Evolutionary conservation across 2,888 invertebrate species (phyloP).

Genomic region (Andrena chrysosceles): DNA sequence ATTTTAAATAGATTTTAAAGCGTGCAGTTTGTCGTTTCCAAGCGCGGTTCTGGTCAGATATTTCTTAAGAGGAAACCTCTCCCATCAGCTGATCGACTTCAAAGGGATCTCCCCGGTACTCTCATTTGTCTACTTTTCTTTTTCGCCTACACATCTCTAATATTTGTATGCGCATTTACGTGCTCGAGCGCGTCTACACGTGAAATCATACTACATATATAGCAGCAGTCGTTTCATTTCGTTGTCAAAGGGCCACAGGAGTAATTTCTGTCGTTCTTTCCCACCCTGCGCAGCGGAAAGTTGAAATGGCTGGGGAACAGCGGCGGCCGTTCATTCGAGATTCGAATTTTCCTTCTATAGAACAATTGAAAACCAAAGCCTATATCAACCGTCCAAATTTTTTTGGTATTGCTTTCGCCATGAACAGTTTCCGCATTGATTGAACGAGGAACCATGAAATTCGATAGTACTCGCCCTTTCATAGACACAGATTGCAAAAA

Average conservation of each 20-base stretch:
- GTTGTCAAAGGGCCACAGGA: neutral
- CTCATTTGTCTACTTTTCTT: constrained; percentile 37
- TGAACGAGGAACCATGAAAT: neutral
- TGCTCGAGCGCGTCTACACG: neutral
- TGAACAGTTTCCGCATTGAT: neutral
- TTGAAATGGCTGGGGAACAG: constrained; percentile 2
- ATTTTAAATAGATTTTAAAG: neutral
- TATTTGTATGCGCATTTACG: constrained; percentile 16
- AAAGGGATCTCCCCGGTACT: constrained; percentile 38
- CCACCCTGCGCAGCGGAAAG: neutral
- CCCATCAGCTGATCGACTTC: constrained; percentile 43
- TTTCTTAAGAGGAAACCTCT: constrained; percentile 35
- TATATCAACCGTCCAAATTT: neutral
- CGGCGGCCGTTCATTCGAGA: neutral
- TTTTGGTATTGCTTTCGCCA: neutral
- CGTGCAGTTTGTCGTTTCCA: neutral
- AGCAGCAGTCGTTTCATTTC: constrained; percentile 21
- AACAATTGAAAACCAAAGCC: neutral
- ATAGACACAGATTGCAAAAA: neutral
- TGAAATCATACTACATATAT: constrained; percentile 10
- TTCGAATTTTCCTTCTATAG: neutral
- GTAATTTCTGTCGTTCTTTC: constrained; percentile 12
- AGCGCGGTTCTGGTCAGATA: constrained; percentile 30
- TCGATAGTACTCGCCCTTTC: neutral
- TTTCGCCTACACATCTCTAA: neutral